These are phyloP conservation scores for Tachysurus fulvidraco DNA, from an alignment of 2,113 vertebrate species.

Conservation along the genomic window DNA sequence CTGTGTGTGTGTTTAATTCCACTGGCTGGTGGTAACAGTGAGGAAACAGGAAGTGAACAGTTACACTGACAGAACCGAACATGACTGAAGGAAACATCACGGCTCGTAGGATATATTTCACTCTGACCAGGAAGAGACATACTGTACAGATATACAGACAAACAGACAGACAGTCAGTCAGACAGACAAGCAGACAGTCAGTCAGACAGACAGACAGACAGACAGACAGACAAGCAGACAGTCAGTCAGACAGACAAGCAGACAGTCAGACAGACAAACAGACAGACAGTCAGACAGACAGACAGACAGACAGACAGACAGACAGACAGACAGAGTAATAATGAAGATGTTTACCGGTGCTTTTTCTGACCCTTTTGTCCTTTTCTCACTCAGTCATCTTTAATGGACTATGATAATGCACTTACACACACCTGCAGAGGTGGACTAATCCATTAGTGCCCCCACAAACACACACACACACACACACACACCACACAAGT, in stretches of 20 bases:
- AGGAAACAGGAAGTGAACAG: background rate
- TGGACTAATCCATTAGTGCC: background rate
- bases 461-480: background rate
- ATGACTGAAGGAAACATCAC: too few relatives aligned
- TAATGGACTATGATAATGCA: constrained; percentile 27
- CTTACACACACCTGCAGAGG: constrained; percentile 19
- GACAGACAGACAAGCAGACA: background rate
- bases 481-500: background rate
- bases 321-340: background rate
- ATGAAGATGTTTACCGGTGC: background rate
- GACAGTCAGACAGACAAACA: too few relatives aligned
- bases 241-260: too few relatives aligned
- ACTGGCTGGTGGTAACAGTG: background rate
- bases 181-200: too few relatives aligned
- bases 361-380: constrained; percentile 16
- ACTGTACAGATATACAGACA: too few relatives aligned
- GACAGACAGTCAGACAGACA: too few relatives aligned
- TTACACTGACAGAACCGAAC: background rate
- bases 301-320: background rate
- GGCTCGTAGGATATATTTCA: too few relatives aligned
- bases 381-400: constrained; percentile 15
- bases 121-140: background rate
- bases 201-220: background rate
- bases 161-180: too few relatives aligned
- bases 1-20: background rate